Evolutionary conservation across 2,888 invertebrate species (phyloP).

Genomic region (Melolontha melolontha): DNA sequence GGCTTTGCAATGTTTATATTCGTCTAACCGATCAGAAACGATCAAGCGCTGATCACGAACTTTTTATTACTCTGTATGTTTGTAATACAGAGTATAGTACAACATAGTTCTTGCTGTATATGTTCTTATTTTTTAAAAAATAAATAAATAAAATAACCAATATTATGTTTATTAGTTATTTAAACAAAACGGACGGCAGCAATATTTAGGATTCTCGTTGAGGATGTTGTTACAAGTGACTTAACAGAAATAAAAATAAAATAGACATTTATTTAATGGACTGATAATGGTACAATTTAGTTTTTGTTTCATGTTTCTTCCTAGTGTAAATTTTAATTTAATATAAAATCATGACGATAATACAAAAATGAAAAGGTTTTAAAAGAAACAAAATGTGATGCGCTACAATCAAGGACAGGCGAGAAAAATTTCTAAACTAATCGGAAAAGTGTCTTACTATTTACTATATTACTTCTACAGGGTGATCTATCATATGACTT

Average conservation of each 20-base stretch:
- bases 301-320: slow-evolving; percentile 3
- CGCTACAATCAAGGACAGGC: slow-evolving; percentile 28
- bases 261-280: slow-evolving; percentile 18
- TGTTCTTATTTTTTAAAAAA: too few species aligned
- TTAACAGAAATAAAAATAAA: slow-evolving; percentile 1
- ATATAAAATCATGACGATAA: slow-evolving; percentile 7
- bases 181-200: slow-evolving; percentile 7
- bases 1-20: too few species aligned
- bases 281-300: slow-evolving; percentile 17
- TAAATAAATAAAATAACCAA: slow-evolving; percentile 4
- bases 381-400: slow-evolving; percentile 9
- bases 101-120: too few species aligned
- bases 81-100: too few species aligned
- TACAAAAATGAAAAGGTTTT: slow-evolving; percentile 8
- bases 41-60: too few species aligned
- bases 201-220: too few species aligned
- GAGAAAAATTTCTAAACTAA: slow-evolving; percentile 19
- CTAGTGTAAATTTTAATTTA: slow-evolving; percentile 34
- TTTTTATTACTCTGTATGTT: too few species aligned
- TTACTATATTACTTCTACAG: slow-evolving; percentile 26
- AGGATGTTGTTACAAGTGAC: slow-evolving; percentile 24
- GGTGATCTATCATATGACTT: slow-evolving; percentile 36
- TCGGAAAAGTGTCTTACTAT: slow-evolving; percentile 35
- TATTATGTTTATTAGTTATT: slow-evolving; percentile 22
- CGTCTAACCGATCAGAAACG: too few species aligned